Evolutionary conservation across 2,888 invertebrate genomes (phyloP).

Genomic region (Calephelis perditalis): DNA sequence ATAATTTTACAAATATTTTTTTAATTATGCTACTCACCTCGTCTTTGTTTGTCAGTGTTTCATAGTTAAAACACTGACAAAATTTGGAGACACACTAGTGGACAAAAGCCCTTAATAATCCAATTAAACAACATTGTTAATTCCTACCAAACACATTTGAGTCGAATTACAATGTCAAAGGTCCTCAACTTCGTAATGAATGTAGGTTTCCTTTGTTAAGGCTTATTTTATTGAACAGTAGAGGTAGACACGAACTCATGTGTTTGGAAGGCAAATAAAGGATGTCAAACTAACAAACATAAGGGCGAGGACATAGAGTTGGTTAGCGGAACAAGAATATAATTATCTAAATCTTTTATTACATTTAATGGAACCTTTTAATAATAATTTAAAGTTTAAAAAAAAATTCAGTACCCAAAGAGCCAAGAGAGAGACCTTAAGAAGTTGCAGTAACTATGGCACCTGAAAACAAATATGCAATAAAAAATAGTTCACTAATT

Average conservation of each 20-base stretch:
- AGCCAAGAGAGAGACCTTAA: too few relatives aligned
- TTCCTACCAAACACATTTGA: conserved; percentile 9
- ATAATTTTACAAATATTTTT: too few relatives aligned
- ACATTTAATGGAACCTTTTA: too few relatives aligned
- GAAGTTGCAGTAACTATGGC: too few relatives aligned
- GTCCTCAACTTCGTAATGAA: conserved; percentile 12
- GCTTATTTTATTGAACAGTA: conserved; percentile 11
- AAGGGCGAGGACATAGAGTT: background rate
- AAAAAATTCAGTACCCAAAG: too few relatives aligned
- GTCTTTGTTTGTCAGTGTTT: too few relatives aligned
- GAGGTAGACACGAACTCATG: conserved; percentile 8
- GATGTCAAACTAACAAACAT: conserved; percentile 6
- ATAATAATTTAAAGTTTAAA: too few relatives aligned
- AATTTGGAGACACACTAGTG: background rate
- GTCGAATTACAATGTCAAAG: conserved; percentile 14
- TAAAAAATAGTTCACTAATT: too few relatives aligned
- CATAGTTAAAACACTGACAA: background rate
- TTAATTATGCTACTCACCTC: too few relatives aligned
- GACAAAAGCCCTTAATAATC: conserved; percentile 13
- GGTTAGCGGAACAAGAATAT: background rate
- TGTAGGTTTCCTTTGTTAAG: conserved; percentile 12
- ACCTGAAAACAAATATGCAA: too few relatives aligned
- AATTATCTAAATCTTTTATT: background rate
- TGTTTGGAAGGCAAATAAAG: conserved; percentile 13
- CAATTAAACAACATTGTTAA: conserved; percentile 13